A percentile compares a stretch with the other conserved stretches of the same genome.
Conservation (phyloP, 2,113 vertebrate genomes). For the Hippocampus zosterae region DNA sequence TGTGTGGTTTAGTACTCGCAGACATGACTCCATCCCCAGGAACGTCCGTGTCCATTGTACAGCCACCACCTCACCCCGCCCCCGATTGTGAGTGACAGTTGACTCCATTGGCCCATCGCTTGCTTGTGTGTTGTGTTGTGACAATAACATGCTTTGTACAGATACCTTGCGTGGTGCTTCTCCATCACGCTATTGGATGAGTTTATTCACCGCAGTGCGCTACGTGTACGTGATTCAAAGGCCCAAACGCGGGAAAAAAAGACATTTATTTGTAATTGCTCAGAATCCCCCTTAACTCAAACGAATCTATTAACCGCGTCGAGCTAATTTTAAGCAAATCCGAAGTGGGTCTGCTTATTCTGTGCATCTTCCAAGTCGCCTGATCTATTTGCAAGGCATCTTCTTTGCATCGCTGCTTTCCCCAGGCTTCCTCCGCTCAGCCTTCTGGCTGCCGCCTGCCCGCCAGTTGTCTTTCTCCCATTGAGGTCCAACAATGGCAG, state of each 20-base stretch:
- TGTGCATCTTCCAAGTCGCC: not conserved
- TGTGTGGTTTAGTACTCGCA: constrained; percentile 43
- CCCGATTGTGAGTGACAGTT: constrained; percentile 22
- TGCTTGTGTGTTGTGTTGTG: constrained; percentile 24
- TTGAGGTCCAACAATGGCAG: constrained; percentile 74
- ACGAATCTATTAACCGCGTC: too few species aligned
- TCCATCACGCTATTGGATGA: not conserved
- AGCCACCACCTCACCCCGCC: too few species aligned
- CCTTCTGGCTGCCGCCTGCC: constrained; percentile 66
- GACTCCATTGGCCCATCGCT: constrained; percentile 40
- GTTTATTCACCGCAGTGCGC: not conserved
- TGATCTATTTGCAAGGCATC: not conserved
- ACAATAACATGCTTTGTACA: constrained; percentile 16
- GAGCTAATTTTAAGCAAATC: too few species aligned
- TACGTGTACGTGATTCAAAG: not conserved
- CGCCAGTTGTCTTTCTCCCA: constrained; percentile 65
- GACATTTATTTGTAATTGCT: too few species aligned
- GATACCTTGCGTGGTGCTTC: not conserved
- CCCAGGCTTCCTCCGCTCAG: constrained; percentile 40
- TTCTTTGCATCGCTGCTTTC: constrained; percentile 23
- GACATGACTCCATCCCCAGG: constrained; percentile 44
- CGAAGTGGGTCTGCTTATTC: not conserved
- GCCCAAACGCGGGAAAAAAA: not conserved
- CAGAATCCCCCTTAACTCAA: too few species aligned
- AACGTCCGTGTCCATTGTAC: constrained; percentile 19